These are phyloP conservation scores for Prionailurus viverrinus DNA, from an alignment of 2,113 vertebrate species.

Conservation along the genomic window DNA sequence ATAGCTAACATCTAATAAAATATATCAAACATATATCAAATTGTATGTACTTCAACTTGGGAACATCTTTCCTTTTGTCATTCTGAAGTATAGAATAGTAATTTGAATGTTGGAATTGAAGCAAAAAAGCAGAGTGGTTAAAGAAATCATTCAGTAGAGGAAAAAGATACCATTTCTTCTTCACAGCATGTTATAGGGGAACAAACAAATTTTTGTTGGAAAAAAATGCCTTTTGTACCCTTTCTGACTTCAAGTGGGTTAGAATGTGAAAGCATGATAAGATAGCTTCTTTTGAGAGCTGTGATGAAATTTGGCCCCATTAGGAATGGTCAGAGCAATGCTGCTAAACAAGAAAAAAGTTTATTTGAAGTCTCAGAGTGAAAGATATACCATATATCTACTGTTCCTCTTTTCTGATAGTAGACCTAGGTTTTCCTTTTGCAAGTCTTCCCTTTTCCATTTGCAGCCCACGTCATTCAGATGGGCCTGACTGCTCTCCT, in stretches of 20 bases:
- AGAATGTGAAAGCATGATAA: neutral
- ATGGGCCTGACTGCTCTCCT: neutral
- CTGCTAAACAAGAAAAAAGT: neutral
- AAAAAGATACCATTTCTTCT: neutral
- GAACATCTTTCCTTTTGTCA: neutral
- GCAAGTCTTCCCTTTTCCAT: neutral
- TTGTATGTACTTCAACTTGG: neutral
- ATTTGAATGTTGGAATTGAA: constrained; percentile 33
- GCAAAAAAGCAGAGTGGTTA: neutral
- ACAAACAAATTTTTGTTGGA: neutral
- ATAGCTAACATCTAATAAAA: neutral
- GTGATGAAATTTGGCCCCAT: neutral
- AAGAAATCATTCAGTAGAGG: neutral
- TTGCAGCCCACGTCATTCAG: neutral
- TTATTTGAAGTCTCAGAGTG: neutral
- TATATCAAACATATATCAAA: neutral
- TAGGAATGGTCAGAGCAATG: constrained; percentile 16
- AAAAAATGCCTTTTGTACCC: neutral
- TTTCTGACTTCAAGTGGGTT: neutral
- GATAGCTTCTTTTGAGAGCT: neutral
- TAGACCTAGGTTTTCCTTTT: neutral
- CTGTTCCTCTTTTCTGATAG: neutral
- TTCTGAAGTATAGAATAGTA: neutral
- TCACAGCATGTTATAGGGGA: neutral
- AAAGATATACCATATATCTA: neutral